phyloP scores from a whole-genome alignment of 2,113 vertebrate genomes.

The Ammodytes marinus region DNA sequence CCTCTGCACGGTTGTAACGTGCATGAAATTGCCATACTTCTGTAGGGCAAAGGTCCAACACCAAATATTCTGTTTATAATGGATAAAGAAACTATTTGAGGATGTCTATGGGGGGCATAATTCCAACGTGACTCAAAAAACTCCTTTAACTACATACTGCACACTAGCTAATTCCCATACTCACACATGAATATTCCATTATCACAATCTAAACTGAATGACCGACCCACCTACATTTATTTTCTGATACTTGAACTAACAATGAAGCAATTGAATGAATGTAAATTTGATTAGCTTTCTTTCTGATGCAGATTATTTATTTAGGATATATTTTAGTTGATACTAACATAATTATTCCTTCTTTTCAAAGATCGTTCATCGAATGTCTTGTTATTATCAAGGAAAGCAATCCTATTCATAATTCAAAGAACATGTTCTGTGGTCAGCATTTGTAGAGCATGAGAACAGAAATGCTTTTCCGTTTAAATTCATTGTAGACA shows the following conservation, averaged over 20 bases:
- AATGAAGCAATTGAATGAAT: neutral
- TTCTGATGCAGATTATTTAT: neutral
- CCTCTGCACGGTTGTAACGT: conserved; percentile 25
- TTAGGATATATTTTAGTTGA: neutral
- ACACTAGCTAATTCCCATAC: neutral
- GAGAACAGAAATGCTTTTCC: neutral
- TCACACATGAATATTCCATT: neutral
- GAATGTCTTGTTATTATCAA: neutral
- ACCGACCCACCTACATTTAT: neutral
- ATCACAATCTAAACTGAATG: neutral
- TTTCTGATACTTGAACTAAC: neutral
- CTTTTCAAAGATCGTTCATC: neutral
- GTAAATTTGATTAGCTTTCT: neutral
- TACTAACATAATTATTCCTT: neutral
- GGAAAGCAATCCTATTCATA: neutral
- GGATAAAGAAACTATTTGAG: conserved; percentile 28
- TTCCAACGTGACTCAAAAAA: neutral
- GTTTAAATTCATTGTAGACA: neutral
- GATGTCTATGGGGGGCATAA: neutral
- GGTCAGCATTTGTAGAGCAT: neutral
- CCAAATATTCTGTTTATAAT: conserved; percentile 30
- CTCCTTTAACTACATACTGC: neutral
- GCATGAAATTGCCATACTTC: conserved; percentile 47
- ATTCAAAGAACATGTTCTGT: neutral
- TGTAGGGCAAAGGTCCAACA: conserved; percentile 30